Base-by-base conservation (phyloP, 1,140 invertebrate genomes). In the Megathymus violae region DNA sequence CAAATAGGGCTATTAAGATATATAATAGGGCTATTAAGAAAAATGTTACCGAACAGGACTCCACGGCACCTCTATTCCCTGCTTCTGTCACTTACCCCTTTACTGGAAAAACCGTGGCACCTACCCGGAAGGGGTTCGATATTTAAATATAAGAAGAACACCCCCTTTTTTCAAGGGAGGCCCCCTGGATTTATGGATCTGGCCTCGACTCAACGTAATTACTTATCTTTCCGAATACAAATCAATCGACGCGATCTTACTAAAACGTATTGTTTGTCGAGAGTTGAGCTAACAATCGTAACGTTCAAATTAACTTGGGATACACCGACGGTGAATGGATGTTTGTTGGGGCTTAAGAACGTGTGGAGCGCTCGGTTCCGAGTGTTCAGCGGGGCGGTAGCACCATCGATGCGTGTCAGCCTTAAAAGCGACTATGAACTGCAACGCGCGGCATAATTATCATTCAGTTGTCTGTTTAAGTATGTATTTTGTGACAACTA, bases 121-220 rank as follows among this genome's bases (percentile, higher is more conserved):
- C 88, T 90, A 90, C 85, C 87, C 85, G 85, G 85, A 88, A 89
- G 85, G 87, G 82, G 85, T 85, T 78, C 85, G 82, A 90, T 90
- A 90, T 90, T 88, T 88, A 90, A 90, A 90, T 90, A 90, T 88
- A 90, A 88, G 88, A 90, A 90, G 84, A 88, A 81, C 77, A 77
- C n/a, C 84, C 85, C 87, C 84, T 82, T 89, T 89, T 90, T 90
- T 87, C 71, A 80, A 80, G 78, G 87, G 79, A 69, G 79, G 50
- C 75, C 78, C 80, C 77, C 56, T 73, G 86, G 88, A 90, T 90
- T 88, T 90, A 90, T 90, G 86, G 88, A 90, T 90, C 85, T 87
- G 76, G 71, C 78, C 80, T 69, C 72, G 75, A 87, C 81, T 82
- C 71, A 67, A 75, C 78, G 83, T 88, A 90, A 90, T 90, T 90